Conservation (phyloP, 2,888 invertebrate species). For the Hofmannophila pseudospretella region DNA sequence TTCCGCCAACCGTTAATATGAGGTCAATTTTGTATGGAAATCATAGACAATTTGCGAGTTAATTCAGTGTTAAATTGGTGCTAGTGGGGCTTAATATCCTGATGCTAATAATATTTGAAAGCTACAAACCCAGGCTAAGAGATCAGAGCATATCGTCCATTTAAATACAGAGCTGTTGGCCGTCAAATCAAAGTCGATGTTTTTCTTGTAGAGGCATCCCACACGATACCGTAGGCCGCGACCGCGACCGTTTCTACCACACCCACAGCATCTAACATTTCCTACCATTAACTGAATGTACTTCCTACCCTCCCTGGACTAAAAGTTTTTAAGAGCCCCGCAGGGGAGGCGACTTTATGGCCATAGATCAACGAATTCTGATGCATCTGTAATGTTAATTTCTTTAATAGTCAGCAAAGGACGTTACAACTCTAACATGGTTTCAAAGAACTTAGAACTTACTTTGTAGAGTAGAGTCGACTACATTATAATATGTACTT, state of each 20-base stretch:
- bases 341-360: too few species aligned
- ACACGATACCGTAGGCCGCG: conserved; percentile 4
- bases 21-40: too few species aligned
- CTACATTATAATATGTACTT: too few species aligned
- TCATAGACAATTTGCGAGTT: too few species aligned
- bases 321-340: too few species aligned
- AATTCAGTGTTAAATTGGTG: too few species aligned
- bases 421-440: conserved; percentile 5
- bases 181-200: conserved; percentile 3
- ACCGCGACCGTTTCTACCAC: conserved; percentile 1
- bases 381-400: background rate
- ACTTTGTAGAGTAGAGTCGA: too few species aligned
- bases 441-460: background rate
- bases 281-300: background rate
- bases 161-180: conserved; percentile 3
- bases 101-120: too few species aligned
- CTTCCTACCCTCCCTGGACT: background rate
- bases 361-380: background rate
- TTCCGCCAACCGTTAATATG: too few species aligned
- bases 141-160: conserved; percentile 1
- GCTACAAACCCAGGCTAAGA: too few species aligned
- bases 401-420: conserved; percentile 6
- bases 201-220: conserved; percentile 2
- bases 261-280: background rate
- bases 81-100: too few species aligned